Percentiles rank a stretch among this genome's conserved stretches.
Evolutionary conservation across 2,888 invertebrate genomes (phyloP).

Genomic region (Linnaemya tessellans): DNA sequence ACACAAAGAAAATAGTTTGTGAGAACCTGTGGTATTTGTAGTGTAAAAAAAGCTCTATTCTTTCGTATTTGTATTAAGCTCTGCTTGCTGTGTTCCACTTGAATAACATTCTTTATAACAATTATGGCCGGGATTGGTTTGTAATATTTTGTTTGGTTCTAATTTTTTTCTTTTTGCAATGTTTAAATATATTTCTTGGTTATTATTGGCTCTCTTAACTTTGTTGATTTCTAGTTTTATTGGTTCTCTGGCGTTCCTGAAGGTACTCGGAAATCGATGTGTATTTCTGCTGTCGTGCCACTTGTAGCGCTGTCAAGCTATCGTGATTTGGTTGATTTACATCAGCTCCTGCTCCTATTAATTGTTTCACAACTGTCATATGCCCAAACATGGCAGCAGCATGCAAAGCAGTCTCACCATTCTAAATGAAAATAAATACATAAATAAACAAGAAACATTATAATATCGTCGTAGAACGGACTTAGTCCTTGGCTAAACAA

Average conservation of each 20-base stretch:
- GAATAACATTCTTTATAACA: conserved; percentile 27
- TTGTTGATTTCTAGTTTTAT: conserved; percentile 56
- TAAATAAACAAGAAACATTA: not conserved
- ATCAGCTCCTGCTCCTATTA: conserved; percentile 89
- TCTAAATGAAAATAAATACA: conserved; percentile 84
- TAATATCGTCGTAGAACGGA: not conserved
- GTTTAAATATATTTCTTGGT: not conserved
- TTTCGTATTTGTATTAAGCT: conserved; percentile 59
- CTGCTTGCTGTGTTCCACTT: conserved; percentile 51
- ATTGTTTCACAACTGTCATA: conserved; percentile 89
- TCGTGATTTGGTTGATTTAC: conserved; percentile 89
- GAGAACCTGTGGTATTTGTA: not conserved
- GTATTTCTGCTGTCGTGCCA: conserved; percentile 85
- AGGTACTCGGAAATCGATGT: conserved; percentile 82
- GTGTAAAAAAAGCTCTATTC: conserved; percentile 51
- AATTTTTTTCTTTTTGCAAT: not conserved
- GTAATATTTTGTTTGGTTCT: conserved; percentile 9
- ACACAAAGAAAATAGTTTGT: not conserved
- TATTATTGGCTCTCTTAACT: conserved; percentile 33
- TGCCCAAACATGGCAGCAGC: conserved; percentile 96
- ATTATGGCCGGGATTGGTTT: conserved; percentile 55
- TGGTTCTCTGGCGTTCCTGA: conserved; percentile 77
- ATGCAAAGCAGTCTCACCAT: conserved; percentile 95
- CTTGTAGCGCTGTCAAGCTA: conserved; percentile 87
- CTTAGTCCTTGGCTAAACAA: not conserved